A percentile compares a stretch with the other conserved stretches of the same genome.
Evolutionary conservation across 2,113 vertebrate genomes (phyloP).

Genomic region (Eolophus roseicapilla): DNA sequence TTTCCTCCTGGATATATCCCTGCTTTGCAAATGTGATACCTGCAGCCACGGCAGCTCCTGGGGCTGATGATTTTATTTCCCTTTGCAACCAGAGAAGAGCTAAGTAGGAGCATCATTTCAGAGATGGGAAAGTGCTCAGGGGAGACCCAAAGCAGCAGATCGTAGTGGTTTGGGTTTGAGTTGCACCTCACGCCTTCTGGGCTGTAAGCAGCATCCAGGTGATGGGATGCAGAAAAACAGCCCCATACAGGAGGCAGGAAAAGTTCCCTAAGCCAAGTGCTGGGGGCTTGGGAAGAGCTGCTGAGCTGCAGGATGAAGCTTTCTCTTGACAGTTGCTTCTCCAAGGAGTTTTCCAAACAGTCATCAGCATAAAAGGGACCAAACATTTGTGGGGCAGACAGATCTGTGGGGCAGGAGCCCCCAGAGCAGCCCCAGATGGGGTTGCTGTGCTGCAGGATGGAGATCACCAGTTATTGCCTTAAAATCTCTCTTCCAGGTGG

Average conservation of each 20-base stretch:
- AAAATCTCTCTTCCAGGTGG: background rate
- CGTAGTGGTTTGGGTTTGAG: accelerated
- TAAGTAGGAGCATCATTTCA: background rate
- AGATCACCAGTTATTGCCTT: background rate
- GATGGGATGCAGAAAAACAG: background rate
- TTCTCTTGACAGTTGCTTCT: background rate
- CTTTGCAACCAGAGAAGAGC: background rate
- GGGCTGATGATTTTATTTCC: background rate
- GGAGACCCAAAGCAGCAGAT: background rate
- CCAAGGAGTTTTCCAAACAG: background rate
- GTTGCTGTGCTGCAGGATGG: background rate
- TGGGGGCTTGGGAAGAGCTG: background rate
- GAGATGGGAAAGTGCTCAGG: background rate
- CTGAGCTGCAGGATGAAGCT: background rate
- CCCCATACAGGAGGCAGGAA: background rate
- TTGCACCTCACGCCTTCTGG: background rate
- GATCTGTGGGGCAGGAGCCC: background rate
- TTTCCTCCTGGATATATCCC: background rate
- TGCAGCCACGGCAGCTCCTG: background rate
- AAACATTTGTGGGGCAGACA: background rate
- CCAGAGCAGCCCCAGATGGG: background rate
- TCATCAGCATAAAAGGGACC: background rate
- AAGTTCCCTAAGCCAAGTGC: background rate
- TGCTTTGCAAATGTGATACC: background rate
- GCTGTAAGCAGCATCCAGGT: background rate